A percentile compares a stretch with the other conserved stretches of the same genome.
Conservation (phyloP, 2,113 vertebrate genomes). For the Cyprinodon tularosa region DNA sequence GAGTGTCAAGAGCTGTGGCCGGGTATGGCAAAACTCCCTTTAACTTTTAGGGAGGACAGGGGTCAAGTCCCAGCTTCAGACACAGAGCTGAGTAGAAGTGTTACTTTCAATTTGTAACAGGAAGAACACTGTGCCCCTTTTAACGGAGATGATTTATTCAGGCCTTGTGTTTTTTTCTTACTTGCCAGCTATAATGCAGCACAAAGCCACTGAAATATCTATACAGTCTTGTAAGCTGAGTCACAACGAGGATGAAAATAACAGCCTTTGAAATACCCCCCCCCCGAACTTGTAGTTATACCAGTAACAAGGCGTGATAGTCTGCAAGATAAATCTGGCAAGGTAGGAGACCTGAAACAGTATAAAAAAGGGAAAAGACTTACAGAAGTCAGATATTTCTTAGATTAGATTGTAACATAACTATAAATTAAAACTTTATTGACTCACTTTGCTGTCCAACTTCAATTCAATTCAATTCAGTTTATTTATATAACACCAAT, state of each 20-base stretch:
- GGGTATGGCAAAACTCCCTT: conserved; percentile 18
- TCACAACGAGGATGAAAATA: conserved; percentile 5
- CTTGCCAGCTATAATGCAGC: conserved; percentile 2
- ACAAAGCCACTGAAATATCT: not conserved
- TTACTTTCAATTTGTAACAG: conserved; percentile 16
- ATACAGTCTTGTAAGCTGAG: conserved; percentile 4
- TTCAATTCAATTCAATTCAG: not conserved
- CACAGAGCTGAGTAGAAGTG: conserved; percentile 20
- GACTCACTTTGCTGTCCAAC: not conserved
- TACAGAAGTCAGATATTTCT: not conserved
- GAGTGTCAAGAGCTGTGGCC: conserved; percentile 20
- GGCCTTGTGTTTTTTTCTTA: conserved; percentile 5
- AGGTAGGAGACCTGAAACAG: not conserved
- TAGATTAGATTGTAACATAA: not conserved
- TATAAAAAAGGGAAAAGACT: not conserved
- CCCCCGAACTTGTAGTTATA: not conserved
- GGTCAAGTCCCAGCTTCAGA: conserved; percentile 20
- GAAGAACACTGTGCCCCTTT: conserved; percentile 13
- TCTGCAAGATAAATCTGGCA: not conserved
- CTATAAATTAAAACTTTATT: not conserved
- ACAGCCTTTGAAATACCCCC: not conserved
- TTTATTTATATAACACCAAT: no score
- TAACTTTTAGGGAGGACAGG: conserved; percentile 9
- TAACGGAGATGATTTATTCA: conserved; percentile 6
- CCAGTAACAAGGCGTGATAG: not conserved